Percentiles rank a stretch among this genome's conserved stretches.
Evolutionary conservation across 2,888 invertebrate species (phyloP).

Genomic region (Synergus japonicus): DNA sequence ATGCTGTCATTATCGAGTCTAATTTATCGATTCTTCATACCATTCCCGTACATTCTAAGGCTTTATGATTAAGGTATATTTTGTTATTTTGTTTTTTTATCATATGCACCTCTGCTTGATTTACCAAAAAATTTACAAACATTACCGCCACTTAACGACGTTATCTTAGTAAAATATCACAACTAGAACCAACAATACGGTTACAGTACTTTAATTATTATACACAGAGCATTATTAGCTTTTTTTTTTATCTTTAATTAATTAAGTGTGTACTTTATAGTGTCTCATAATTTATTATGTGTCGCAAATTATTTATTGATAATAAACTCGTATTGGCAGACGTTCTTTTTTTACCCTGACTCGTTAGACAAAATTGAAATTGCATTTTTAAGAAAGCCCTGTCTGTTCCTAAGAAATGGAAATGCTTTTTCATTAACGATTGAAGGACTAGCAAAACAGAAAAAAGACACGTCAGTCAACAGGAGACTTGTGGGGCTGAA

Average conservation of each 20-base stretch:
- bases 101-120: slow-evolving; percentile 50
- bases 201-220: slow-evolving; percentile 66
- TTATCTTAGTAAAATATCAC: slow-evolving; percentile 75
- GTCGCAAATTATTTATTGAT: slow-evolving; percentile 57
- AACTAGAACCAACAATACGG: slow-evolving; percentile 75
- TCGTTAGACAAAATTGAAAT: not conserved
- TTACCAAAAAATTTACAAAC: slow-evolving; percentile 59
- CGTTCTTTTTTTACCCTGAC: slow-evolving; percentile 45
- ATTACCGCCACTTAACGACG: slow-evolving; percentile 63
- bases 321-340: slow-evolving; percentile 49
- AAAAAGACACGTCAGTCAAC: slow-evolving; percentile 35
- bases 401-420: not conserved
- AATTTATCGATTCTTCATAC: slow-evolving; percentile 25
- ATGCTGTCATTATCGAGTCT: slow-evolving; percentile 14
- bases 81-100: slow-evolving; percentile 45
- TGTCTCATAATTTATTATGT: slow-evolving; percentile 54
- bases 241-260: slow-evolving; percentile 50
- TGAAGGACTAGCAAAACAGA: slow-evolving; percentile 1
- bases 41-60: slow-evolving; percentile 52
- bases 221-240: slow-evolving; percentile 52
- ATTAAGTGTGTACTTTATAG: slow-evolving; percentile 40
- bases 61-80: slow-evolving; percentile 51
- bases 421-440: not conserved
- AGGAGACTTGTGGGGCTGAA: slow-evolving; percentile 22
- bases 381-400: not conserved